Base-by-base conservation (phyloP, 2,888 invertebrate species). In the Charanyca ferruginea region DNA sequence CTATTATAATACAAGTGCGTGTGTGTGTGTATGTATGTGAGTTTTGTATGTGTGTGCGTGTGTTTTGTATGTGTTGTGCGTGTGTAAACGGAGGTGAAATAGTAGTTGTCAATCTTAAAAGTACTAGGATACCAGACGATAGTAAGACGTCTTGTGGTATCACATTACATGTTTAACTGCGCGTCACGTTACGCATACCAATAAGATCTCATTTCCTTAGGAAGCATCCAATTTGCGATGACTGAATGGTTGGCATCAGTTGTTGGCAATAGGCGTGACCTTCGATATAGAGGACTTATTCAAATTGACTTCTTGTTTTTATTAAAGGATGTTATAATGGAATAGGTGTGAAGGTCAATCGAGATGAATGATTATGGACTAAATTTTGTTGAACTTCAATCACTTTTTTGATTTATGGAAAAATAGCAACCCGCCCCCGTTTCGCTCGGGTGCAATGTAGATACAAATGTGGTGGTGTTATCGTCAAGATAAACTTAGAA, bases 161-260 rank as follows among this genome's bases (percentile, higher is more conserved):
- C 11, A 35, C 4, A 44, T 47, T 20, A 47, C 51, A 48, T 32
- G 13, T 57, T 41, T 32, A 44, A 23, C 22, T 11, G 16, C 8
- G 25, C 8, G 1, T 25, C 44, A 13, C 18, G 18, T 48, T 35
- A 23, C 32, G 49, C 70, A 77, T 70, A 51, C 16, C 60, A 70
- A 77, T 77, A 32, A 28, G 42, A 16, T 16, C 9, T 41, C 32
- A 58, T 70, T 58, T 58, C 45, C 60, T 70, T 22, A 59, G 41
- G 71, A 70, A 70, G 51, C 48, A 6, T 57, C 60, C 66, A 73
- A 78, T 75, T 78, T 70, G 44, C 44, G 9, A 13, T 52, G 59
- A 53, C n/a, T 22, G 16, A 25, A 32, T 32, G 23, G 32, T 77
- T 70, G 77, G 77, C 70, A 70, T 44, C 49, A 35, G 49, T 76